Evolutionary conservation across 2,113 vertebrate genomes (phyloP).

Genomic region (Gymnocephalus cernua): DNA sequence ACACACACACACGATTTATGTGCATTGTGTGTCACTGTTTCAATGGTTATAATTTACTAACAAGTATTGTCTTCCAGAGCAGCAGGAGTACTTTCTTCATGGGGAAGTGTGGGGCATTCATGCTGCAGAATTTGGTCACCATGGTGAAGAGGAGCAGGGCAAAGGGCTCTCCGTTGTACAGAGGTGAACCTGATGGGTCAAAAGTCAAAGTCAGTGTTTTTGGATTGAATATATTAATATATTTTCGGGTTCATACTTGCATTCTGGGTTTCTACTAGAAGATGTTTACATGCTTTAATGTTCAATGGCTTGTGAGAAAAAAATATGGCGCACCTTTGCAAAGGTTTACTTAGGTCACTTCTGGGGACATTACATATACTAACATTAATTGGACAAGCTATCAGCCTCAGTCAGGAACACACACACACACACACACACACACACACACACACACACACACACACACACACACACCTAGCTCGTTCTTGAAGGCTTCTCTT

Average conservation of each 20-base stretch:
- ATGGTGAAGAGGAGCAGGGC: constrained; percentile 95
- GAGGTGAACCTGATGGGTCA: constrained; percentile 86
- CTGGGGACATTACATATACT: too few relatives aligned
- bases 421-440: background rate
- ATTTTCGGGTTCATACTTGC: too few relatives aligned
- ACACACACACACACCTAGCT: constrained; percentile 86
- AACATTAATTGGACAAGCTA: too few relatives aligned
- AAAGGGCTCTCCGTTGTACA: constrained; percentile 92
- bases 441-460: constrained; percentile 9
- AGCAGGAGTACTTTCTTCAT: constrained; percentile 98
- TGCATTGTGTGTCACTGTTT: background rate
- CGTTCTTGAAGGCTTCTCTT: constrained; percentile 90
- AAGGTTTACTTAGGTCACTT: too few relatives aligned
- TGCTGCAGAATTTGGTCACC: constrained; percentile 99
- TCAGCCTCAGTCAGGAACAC: background rate
- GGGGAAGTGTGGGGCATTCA: constrained; percentile 95
- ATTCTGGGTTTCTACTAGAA: too few relatives aligned
- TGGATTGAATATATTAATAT: background rate
- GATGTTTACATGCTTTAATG: too few relatives aligned
- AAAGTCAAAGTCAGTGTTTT: background rate
- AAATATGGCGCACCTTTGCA: too few relatives aligned
- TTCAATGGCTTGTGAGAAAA: too few relatives aligned
- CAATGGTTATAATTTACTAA: constrained; percentile 70
- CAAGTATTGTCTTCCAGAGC: constrained; percentile 97
- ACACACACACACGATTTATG: background rate